Percentiles rank a stretch among this genome's conserved stretches.
phyloP scores from a whole-genome alignment of 2,797 vertebrate species.

The Hylomyscus alleni region DNA sequence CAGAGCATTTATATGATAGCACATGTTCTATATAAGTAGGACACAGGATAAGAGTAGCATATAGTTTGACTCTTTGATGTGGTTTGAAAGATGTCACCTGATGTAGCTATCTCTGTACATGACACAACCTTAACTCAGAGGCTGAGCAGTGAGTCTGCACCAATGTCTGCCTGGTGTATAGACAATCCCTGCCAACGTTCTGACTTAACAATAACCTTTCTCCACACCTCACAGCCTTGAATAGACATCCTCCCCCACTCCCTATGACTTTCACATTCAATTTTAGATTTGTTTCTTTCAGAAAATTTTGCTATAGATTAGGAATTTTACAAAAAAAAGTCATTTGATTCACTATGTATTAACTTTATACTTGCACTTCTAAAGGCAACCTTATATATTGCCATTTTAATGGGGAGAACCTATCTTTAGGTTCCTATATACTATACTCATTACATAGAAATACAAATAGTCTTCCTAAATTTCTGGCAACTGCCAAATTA shows the following conservation, averaged over 20 bases:
- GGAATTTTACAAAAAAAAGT: constrained; percentile 23
- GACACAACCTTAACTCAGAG: not conserved
- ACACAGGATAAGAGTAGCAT: constrained; percentile 17
- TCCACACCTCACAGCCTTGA: not conserved
- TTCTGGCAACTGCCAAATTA: constrained; percentile 28
- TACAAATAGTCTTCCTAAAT: constrained; percentile 45
- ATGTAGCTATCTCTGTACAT: not conserved
- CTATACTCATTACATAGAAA: not conserved
- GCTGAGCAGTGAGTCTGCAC: not conserved
- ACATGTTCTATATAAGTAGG: not conserved
- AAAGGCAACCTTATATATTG: not conserved
- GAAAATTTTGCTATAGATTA: constrained; percentile 38
- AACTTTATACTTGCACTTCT: constrained; percentile 34
- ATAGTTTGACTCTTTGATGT: not conserved
- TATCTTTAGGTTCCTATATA: constrained; percentile 21
- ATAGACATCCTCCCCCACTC: not conserved
- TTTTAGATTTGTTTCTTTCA: constrained; percentile 35
- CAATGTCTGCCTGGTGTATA: not conserved
- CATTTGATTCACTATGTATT: constrained; percentile 52
- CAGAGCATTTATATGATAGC: not conserved
- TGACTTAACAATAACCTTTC: not conserved
- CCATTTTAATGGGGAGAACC: not conserved
- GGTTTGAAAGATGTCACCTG: not conserved
- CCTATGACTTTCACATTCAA: not conserved
- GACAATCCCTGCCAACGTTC: constrained; percentile 27